phyloP scores from a whole-genome alignment of 1,140 invertebrate genomes.

The Drosophila bipectinata region DNA sequence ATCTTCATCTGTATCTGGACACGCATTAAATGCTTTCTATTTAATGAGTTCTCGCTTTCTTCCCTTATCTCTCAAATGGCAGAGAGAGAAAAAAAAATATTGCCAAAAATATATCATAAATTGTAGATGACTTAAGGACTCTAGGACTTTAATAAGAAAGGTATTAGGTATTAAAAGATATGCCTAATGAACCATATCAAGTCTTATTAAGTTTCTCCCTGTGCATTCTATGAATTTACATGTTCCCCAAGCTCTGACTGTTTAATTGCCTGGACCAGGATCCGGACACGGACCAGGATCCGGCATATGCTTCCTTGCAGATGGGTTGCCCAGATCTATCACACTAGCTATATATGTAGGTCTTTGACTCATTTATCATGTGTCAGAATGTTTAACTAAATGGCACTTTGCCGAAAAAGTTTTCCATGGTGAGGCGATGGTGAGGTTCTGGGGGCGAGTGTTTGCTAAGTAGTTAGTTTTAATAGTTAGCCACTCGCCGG shows the following conservation, averaged over 20 bases:
- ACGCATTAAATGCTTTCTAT: slow-evolving; percentile 81
- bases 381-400: slow-evolving; percentile 79
- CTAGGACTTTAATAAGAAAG: background rate
- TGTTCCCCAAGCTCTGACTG: slow-evolving; percentile 55
- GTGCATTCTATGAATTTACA: slow-evolving; percentile 58
- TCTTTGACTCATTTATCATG: slow-evolving; percentile 78
- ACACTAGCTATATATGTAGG: slow-evolving; percentile 13
- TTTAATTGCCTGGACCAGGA: slow-evolving; percentile 63
- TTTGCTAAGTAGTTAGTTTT: slow-evolving; percentile 82
- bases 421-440: slow-evolving; percentile 7
- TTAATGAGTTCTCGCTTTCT: slow-evolving; percentile 67
- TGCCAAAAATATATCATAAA: background rate
- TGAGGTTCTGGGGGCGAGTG: slow-evolving; percentile 19
- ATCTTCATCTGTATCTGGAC: slow-evolving; percentile 70
- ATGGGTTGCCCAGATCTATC: slow-evolving; percentile 54
- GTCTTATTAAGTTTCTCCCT: slow-evolving; percentile 2
- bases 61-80: background rate
- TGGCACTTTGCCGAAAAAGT: slow-evolving; percentile 77
- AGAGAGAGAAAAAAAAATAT: background rate
- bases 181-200: no score
- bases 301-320: slow-evolving; percentile 62
- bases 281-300: slow-evolving; percentile 27
- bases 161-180: no score
- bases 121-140: background rate
- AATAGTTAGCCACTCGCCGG: slow-evolving; percentile 67